Conservation (phyloP, 2,113 vertebrate genomes). For the Mellivora capensis region DNA sequence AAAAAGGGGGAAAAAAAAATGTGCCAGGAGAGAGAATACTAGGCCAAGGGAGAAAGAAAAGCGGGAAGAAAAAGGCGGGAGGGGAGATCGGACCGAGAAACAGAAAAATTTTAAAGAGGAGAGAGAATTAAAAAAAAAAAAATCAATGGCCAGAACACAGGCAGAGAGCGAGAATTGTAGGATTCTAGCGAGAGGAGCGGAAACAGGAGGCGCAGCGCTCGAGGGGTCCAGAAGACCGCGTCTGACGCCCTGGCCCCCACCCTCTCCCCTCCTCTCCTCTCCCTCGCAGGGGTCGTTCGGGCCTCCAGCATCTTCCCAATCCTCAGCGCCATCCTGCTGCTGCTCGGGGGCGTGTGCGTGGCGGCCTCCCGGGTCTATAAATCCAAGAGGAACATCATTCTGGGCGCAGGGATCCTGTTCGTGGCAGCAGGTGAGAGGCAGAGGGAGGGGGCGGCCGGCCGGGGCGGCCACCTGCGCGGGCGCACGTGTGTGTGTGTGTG, state of each 20-base stretch:
- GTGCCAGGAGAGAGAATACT: background rate
- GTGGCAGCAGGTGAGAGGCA: constrained; percentile 91
- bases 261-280: too few species aligned
- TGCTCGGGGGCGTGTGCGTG: constrained; percentile 95
- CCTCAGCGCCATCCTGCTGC: constrained; percentile 93
- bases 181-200: background rate
- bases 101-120: background rate
- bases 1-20: too few species aligned
- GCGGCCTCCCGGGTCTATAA: constrained; percentile 94
- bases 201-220: background rate
- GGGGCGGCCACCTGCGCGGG: background rate
- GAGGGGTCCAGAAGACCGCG: background rate
- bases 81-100: background rate
- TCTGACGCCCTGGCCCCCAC: background rate
- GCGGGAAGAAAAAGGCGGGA: background rate
- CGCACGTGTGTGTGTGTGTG: background rate
- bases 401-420: constrained; percentile 94
- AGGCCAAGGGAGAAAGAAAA: background rate
- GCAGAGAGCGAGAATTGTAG: background rate
- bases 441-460: background rate
- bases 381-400: constrained; percentile 94
- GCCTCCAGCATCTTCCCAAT: constrained; percentile 98
- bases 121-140: background rate
- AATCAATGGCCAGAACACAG: background rate
- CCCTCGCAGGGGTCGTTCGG: constrained; percentile 89